Evolutionary conservation across 2,797 vertebrate genomes (phyloP).

Genomic region (Neomorphus geoffroyi): DNA sequence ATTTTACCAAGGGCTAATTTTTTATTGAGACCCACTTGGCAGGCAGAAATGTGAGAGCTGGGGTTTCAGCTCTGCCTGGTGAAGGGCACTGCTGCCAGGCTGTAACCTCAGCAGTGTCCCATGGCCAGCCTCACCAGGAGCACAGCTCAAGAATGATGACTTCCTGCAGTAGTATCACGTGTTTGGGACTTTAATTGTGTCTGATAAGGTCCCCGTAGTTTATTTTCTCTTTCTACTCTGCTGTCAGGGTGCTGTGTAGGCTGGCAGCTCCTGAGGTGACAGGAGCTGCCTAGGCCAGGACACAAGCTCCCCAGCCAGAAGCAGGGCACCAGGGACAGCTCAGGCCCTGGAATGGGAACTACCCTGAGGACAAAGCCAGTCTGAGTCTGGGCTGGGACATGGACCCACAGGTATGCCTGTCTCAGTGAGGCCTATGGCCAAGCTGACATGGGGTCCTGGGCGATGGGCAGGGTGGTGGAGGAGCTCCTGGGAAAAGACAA

Average conservation of each 20-base stretch:
- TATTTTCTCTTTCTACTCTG: neutral
- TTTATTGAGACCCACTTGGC: neutral
- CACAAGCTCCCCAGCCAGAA: neutral
- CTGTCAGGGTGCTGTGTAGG: neutral
- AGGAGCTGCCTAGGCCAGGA: neutral
- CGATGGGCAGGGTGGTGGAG: rapidly evolving
- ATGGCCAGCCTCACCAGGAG: rapidly evolving
- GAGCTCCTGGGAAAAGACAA: too few relatives aligned
- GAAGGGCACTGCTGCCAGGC: rapidly evolving
- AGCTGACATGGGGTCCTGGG: neutral
- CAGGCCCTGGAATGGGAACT: neutral
- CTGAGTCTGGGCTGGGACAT: neutral
- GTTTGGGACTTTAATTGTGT: neutral
- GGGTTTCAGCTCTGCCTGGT: neutral
- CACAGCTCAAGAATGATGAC: neutral
- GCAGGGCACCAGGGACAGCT: neutral
- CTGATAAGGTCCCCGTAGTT: neutral
- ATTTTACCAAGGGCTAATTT: slow-evolving; percentile 16
- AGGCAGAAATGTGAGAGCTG: neutral
- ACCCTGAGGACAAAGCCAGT: neutral
- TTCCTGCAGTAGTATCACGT: rapidly evolving
- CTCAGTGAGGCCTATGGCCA: rapidly evolving
- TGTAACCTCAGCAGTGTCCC: neutral
- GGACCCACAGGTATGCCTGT: too few relatives aligned
- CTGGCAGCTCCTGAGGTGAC: neutral